These are phyloP conservation scores for Perdita meconis DNA, from an alignment of 2,888 invertebrate species.

Conservation along the genomic window DNA sequence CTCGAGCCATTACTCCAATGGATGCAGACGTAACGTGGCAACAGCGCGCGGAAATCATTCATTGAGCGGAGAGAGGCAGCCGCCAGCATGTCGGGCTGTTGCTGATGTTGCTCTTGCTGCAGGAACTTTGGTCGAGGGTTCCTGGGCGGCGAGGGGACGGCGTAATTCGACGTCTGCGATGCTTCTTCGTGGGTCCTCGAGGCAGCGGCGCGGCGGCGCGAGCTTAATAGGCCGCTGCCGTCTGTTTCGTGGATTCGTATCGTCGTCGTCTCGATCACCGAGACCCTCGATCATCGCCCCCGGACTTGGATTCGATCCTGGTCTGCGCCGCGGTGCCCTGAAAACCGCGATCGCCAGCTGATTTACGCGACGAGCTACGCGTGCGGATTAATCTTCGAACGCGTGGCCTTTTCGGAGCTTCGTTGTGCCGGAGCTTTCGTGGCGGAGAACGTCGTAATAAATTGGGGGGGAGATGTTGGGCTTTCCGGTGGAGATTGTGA, in stretches of 20 bases:
- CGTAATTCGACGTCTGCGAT: slow-evolving; percentile 63
- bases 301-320: slow-evolving; percentile 12
- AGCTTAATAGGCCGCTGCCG: slow-evolving; percentile 43
- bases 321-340: not conserved
- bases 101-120: slow-evolving; percentile 35
- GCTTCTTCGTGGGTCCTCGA: slow-evolving; percentile 49
- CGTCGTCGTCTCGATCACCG: slow-evolving; percentile 19
- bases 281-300: not conserved
- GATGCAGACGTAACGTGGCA: slow-evolving; percentile 77
- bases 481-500: not conserved
- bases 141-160: slow-evolving; percentile 25
- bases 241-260: slow-evolving; percentile 29
- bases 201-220: slow-evolving; percentile 9
- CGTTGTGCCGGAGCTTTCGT: not conserved
- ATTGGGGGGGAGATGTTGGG: not conserved
- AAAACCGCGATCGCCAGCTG: not conserved
- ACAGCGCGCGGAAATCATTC: slow-evolving; percentile 84
- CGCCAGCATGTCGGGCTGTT: slow-evolving; percentile 52
- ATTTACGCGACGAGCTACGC: not conserved
- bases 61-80: slow-evolving; percentile 79
- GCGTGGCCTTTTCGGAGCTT: not conserved
- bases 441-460: not conserved
- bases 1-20: slow-evolving; percentile 56
- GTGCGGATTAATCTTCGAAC: not conserved
- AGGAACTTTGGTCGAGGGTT: slow-evolving; percentile 46